phyloP scores from a whole-genome alignment of 2,113 vertebrate genomes.

The Chionodraco myersi region DNA sequence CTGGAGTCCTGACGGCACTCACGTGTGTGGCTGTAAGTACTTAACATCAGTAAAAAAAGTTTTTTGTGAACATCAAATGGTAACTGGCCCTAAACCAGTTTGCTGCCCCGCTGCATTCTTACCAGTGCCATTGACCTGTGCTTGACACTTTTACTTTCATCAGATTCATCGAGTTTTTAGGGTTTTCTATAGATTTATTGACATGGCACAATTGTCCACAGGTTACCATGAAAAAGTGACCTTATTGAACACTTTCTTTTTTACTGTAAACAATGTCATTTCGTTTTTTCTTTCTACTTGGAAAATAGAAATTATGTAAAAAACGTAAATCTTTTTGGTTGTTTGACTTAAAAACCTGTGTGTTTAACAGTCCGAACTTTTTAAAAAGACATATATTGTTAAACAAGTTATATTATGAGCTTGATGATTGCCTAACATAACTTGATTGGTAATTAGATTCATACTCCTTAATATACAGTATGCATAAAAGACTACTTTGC shows the following conservation, averaged over 20 bases:
- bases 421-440: not conserved
- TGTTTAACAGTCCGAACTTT: not conserved
- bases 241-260: too few relatives aligned
- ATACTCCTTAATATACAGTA: not conserved
- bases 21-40: constrained; percentile 91
- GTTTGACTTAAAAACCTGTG: not conserved
- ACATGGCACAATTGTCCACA: too few relatives aligned
- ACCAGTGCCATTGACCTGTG: not conserved
- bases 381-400: too few relatives aligned
- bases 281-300: not conserved
- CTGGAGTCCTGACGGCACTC: constrained; percentile 91
- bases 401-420: too few relatives aligned
- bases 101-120: not conserved
- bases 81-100: too few relatives aligned
- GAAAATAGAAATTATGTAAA: not conserved
- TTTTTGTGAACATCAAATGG: too few relatives aligned
- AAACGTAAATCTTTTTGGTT: too few relatives aligned
- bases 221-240: too few relatives aligned
- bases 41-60: not conserved
- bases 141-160: too few relatives aligned
- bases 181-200: not conserved
- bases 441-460: not conserved
- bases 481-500: not conserved
- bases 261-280: too few relatives aligned
- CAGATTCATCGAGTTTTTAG: not conserved